These are phyloP conservation scores for Haliclystus octoradiatus DNA, from an alignment of 30 jellyfish, hydroid and myxozoan species.

Conservation along the genomic window DNA sequence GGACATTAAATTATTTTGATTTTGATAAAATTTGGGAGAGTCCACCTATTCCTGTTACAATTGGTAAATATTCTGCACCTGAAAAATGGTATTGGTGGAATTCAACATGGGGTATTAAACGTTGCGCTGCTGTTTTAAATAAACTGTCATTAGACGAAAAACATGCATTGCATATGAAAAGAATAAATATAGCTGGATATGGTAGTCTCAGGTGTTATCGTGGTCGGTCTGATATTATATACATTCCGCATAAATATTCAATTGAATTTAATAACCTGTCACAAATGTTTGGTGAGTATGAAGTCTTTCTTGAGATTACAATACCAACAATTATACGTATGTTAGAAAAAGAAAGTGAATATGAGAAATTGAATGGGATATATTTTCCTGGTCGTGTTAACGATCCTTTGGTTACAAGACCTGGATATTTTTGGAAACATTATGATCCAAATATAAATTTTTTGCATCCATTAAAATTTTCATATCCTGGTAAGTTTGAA, in stretches of 20 bases:
- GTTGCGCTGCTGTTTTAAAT: conserved; percentile 55
- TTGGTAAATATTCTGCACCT: conserved; percentile 41
- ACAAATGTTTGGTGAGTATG: conserved; percentile 47
- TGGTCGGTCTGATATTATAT: conserved; percentile 87
- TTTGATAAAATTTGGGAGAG: conserved; percentile 76
- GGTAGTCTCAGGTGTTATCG: conserved; percentile 69
- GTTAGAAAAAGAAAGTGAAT: conserved; percentile 33
- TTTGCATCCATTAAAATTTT: conserved; percentile 76
- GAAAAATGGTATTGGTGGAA: conserved; percentile 91
- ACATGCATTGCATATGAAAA: background rate
- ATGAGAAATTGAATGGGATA: conserved; percentile 47
- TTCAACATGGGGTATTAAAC: conserved; percentile 72
- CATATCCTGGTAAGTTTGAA: conserved; percentile 7
- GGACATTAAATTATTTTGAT: conserved; percentile 54
- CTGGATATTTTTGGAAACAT: conserved; percentile 50
- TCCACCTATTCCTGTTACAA: conserved; percentile 58
- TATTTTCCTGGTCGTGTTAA: conserved; percentile 90
- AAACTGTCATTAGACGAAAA: conserved; percentile 4
- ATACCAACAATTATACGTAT: conserved; percentile 82
- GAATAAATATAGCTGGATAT: conserved; percentile 5
- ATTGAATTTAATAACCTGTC: conserved; percentile 41
- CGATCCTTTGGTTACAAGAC: conserved; percentile 48
- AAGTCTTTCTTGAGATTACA: conserved; percentile 93
- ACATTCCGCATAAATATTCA: conserved; percentile 51
- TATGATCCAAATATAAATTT: conserved; percentile 59